Conservation (phyloP, 2,888 invertebrate species). For the Ectropis crepuscularia region DNA sequence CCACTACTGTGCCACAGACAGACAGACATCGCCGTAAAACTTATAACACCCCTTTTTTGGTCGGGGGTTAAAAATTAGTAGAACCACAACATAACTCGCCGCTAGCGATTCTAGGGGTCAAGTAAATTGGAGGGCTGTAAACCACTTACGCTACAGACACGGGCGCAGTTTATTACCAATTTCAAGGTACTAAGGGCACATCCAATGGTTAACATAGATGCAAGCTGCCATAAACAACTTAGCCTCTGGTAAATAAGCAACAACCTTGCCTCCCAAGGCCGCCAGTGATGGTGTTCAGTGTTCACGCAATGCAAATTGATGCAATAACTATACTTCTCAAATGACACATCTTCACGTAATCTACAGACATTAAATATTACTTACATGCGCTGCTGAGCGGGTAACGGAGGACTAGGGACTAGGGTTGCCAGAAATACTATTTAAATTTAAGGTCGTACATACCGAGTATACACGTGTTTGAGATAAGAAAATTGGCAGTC, state of each 20-base stretch:
- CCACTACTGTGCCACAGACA: too few species aligned
- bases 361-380: constrained; percentile 27
- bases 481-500: too few species aligned
- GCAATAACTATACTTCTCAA: constrained; percentile 19
- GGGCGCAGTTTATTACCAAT: too few species aligned
- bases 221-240: constrained; percentile 2
- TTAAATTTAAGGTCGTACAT: too few species aligned
- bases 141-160: too few species aligned
- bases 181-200: too few species aligned
- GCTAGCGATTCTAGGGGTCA: not conserved
- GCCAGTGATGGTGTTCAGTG: constrained; percentile 18
- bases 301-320: constrained; percentile 24
- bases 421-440: too few species aligned
- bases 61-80: not conserved
- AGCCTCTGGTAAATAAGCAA: not conserved
- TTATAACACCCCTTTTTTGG: too few species aligned
- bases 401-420: too few species aligned
- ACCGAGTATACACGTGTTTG: too few species aligned
- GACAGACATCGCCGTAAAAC: too few species aligned
- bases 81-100: too few species aligned
- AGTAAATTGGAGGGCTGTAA: not conserved
- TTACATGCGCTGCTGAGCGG: constrained; percentile 24
- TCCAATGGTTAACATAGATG: not conserved
- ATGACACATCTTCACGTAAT: constrained; percentile 29
- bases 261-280: constrained; percentile 27